Percentiles rank a stretch among this genome's conserved stretches.
phyloP scores from a whole-genome alignment of 2,888 invertebrate species.

The Rhabditoides inermis region DNA sequence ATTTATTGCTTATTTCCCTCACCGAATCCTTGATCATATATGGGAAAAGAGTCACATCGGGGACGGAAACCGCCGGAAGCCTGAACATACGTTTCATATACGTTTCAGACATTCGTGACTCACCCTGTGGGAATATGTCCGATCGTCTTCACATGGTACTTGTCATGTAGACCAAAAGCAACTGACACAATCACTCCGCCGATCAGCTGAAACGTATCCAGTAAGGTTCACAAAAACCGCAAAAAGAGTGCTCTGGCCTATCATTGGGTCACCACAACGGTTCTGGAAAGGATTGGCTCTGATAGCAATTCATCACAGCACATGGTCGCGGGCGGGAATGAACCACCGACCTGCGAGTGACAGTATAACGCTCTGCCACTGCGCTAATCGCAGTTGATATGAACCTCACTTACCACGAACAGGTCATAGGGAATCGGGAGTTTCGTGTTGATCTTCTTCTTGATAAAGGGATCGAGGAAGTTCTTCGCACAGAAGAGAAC shows the following conservation, averaged over 20 bases:
- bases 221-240: no score
- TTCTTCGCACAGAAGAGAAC: slow-evolving; percentile 15
- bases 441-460: slow-evolving; percentile 8
- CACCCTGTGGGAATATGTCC: slow-evolving; percentile 54
- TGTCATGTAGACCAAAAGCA: slow-evolving; percentile 44
- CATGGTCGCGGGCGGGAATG: no score
- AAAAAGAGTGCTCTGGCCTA: no score
- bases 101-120: slow-evolving; percentile 12
- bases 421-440: slow-evolving; percentile 38
- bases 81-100: slow-evolving; percentile 8
- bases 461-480: slow-evolving; percentile 16
- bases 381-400: no score
- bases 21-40: slow-evolving; percentile 50
- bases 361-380: no score
- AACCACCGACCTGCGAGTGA: no score
- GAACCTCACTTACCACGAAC: slow-evolving; percentile 26
- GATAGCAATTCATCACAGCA: no score
- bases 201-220: slow-evolving; percentile 53
- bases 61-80: slow-evolving; percentile 27
- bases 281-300: no score
- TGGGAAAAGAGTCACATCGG: slow-evolving; percentile 21
- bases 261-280: no score
- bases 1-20: no score
- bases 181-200: slow-evolving; percentile 54
- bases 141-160: slow-evolving; percentile 52